Conservation (phyloP, 2,888 invertebrate species). For the Microctonus hyperodae region DNA sequence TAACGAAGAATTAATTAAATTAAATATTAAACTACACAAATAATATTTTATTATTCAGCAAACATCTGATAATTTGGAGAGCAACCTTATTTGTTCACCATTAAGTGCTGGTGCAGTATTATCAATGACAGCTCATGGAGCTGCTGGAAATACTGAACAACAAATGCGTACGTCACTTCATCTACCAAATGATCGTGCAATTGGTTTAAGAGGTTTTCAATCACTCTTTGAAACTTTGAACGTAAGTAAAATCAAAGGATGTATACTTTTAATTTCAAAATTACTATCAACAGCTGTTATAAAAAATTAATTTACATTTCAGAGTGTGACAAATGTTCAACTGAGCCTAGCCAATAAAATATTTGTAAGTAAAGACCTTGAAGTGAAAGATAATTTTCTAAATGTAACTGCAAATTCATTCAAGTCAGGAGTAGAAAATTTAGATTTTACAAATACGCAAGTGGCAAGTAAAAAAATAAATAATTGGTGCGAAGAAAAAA, state of each 20-base stretch:
- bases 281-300: background rate
- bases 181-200: slow-evolving; percentile 42
- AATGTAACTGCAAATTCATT: slow-evolving; percentile 70
- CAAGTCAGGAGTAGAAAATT: slow-evolving; percentile 68
- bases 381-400: slow-evolving; percentile 66
- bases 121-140: slow-evolving; percentile 54
- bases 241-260: slow-evolving; percentile 39
- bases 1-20: background rate
- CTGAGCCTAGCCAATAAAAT: slow-evolving; percentile 77
- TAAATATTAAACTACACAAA: background rate
- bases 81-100: slow-evolving; percentile 19
- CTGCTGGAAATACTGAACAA: slow-evolving; percentile 48
- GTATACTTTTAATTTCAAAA: background rate
- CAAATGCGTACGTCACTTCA: slow-evolving; percentile 47
- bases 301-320: background rate
- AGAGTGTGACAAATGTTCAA: slow-evolving; percentile 66
- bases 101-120: slow-evolving; percentile 49
- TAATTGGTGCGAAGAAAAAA: slow-evolving; percentile 79
- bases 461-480: slow-evolving; percentile 72
- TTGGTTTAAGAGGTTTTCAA: slow-evolving; percentile 43
- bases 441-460: slow-evolving; percentile 68
- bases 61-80: background rate
- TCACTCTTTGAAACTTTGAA: slow-evolving; percentile 46
- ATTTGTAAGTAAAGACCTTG: slow-evolving; percentile 67
- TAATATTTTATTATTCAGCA: slow-evolving; percentile 1